phyloP scores from a whole-genome alignment of 2,797 vertebrate species.

The Merluccius polli region DNA sequence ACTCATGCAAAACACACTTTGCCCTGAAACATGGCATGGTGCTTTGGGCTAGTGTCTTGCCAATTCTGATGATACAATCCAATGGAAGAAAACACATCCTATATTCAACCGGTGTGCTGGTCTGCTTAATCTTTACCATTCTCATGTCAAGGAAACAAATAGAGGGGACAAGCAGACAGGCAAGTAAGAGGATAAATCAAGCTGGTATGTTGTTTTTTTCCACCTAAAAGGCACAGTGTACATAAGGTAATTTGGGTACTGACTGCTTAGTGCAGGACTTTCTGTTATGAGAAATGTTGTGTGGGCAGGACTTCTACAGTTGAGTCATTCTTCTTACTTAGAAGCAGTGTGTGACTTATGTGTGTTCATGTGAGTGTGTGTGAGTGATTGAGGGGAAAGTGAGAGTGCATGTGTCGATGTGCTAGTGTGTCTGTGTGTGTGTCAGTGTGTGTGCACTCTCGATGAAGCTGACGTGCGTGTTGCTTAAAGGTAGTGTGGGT shows the following conservation, averaged over 20 bases:
- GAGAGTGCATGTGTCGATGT: conserved; percentile 4
- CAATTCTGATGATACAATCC: background rate
- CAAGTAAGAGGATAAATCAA: background rate
- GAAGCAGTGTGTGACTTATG: conserved; percentile 36
- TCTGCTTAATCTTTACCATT: background rate
- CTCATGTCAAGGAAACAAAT: background rate
- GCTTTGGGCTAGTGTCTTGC: background rate
- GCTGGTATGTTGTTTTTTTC: conserved; percentile 23
- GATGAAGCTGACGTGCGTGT: conserved; percentile 59
- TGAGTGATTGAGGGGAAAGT: conserved; percentile 8
- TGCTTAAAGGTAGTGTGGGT: conserved; percentile 70
- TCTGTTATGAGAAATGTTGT: conserved; percentile 46
- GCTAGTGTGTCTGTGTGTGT: conserved; percentile 22
- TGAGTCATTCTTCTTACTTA: conserved; percentile 65
- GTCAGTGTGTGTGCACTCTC: conserved; percentile 19
- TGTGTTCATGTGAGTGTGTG: conserved; percentile 35
- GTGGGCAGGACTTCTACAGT: conserved; percentile 56
- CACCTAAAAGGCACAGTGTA: conserved; percentile 29
- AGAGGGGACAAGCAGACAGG: background rate
- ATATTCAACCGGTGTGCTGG: background rate
- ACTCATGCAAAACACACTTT: conserved; percentile 37
- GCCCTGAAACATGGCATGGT: conserved; percentile 33
- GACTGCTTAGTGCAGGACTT: conserved; percentile 29
- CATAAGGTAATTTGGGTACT: conserved; percentile 22
- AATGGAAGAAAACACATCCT: background rate